Base-by-base conservation (phyloP, 2,113 vertebrate genomes). In the Cepphus grylle region DNA sequence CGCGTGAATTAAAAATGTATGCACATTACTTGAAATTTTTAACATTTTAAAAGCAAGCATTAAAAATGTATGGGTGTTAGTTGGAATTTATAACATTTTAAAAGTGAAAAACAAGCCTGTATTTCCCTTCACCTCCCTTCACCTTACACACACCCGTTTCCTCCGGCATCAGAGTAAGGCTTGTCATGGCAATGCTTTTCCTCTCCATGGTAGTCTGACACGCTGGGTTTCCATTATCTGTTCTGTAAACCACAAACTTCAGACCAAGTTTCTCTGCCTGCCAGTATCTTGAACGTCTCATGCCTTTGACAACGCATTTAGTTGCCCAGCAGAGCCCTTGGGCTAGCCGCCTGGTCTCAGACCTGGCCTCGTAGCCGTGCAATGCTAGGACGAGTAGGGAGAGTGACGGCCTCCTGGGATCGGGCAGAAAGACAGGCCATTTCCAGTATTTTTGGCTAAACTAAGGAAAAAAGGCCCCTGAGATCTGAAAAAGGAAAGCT, bases 161-260 rank as follows among this genome's bases (percentile, higher is more conserved):
- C n/a, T 66, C 15, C 74, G 81, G 88, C 86, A 86, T 61, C 89
- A 59, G 52, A 70, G 62, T 45, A 81, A 81, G 62, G 52, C 92
- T 96, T 97, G 94, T 82, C 97, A 94, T 27, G 52, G 88, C 81
- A 96, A 65, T 88, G 88, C 36, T 94, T 85, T 69, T 40, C 62
- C 94, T 83, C 72, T 95, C 65, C 5, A 3, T 13, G 36, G 42
- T 59, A 69, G 29, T 65, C 74, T 78, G 84, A 82, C 58, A 63
- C 27, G 9, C 7, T 78, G 55, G 19, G 49, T 84, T 95, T 97
- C 92, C 91, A n/a, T 81, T 82, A 59, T 56, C 84, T 91, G 34
- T 62, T 80, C 69, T 72, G 53, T 13, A 91, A 65, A 79, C 42
- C 69, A 78, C 59, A 26, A 53, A 74, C 42, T 56, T 56, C 83